Conservation (phyloP, 2,113 vertebrate species). For the Cygnus atratus region DNA sequence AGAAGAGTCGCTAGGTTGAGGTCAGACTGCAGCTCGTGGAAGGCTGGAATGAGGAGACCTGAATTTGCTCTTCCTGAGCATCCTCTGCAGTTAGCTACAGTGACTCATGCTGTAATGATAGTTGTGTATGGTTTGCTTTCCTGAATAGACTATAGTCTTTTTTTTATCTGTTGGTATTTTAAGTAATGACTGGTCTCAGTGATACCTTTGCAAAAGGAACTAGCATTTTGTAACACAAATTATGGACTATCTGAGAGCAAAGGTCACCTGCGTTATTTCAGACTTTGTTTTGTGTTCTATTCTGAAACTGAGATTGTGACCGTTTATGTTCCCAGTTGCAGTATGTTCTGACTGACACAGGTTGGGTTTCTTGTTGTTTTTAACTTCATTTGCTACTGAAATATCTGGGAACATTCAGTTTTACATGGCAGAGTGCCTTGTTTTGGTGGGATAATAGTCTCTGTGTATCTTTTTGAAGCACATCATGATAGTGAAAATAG, state of each 20-base stretch:
- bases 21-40: background rate
- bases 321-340: background rate
- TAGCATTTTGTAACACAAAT: background rate
- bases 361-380: background rate
- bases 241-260: background rate
- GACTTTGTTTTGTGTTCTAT: background rate
- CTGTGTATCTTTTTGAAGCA: background rate
- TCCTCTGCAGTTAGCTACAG: background rate
- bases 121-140: background rate
- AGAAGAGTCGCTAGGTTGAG: background rate
- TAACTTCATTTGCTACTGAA: background rate
- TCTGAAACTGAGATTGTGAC: background rate
- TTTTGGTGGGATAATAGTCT: background rate
- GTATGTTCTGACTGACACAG: background rate
- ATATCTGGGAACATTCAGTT: background rate
- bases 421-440: background rate
- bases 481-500: background rate
- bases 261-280: background rate
- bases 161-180: background rate
- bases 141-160: background rate
- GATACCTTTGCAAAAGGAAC: background rate
- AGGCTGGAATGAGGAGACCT: background rate
- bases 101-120: background rate
- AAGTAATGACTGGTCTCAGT: background rate
- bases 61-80: background rate